Base-by-base conservation (phyloP, 2,888 invertebrate genomes). In the Stenichneumon culpator region DNA sequence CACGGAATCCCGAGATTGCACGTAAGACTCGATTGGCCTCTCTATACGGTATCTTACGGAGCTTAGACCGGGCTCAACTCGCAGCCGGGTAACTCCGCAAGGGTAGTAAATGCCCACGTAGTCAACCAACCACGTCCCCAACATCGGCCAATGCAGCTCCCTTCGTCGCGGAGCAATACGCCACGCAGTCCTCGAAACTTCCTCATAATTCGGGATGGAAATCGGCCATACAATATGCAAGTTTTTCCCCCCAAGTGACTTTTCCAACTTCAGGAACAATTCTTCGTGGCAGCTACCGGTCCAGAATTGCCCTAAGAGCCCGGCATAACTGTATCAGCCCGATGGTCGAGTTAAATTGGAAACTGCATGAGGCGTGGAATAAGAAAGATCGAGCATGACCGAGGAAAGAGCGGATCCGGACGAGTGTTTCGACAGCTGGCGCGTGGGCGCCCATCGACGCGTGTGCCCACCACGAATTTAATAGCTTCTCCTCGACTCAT, bases 1-100 rank as follows among this genome's bases (percentile, higher is more conserved):
- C 79, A 78, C 74, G 78, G 77, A 83, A 77, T 47, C 36, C 67
- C 28, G 77, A 65, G 68, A 79, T 87, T 80, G 60, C 84, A 82
- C 77, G 83, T 86, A 90, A 88, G 89, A 89, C 88, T 89, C 88
- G 86, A 90, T 89, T 88, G 82, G 74, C 78, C 72, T 73, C 54
- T 68, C 54, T 22, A 16, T 77, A 52, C 63, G 39, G 44, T 80
- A 60, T 79, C 75, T 73, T 77, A 57, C 16, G 50, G 67, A 67
- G 75, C 79, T 85, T 52, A 72, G 77, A 79, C 57, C 67, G 52
- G 67, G 74, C 74, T 86, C 79, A 80, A 74, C 78, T 74, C 78
- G 70, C 81, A 44, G 70, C 67, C 67, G 60, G 67, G 73, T 11
- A 79, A 79, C 69, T 77, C 54, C 69, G 28, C 22, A 36, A 44